Evolutionary conservation across 2,888 invertebrate species (phyloP).

Genomic region (Acanthosepion esculentum): DNA sequence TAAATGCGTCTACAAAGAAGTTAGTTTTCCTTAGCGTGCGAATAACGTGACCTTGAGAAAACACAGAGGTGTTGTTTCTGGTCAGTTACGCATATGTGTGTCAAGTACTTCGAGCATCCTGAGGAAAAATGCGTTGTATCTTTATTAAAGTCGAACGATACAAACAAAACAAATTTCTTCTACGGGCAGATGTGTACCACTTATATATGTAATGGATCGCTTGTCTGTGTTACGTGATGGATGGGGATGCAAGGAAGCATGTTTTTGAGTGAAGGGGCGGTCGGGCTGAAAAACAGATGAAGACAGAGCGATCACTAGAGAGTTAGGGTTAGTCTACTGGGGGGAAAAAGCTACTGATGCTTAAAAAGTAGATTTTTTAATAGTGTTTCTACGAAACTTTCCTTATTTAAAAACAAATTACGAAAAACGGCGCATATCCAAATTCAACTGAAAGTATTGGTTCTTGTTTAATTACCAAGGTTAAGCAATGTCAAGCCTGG

Average conservation of each 20-base stretch:
- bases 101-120: background rate
- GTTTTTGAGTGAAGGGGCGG: background rate
- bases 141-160: background rate
- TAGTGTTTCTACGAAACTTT: no score
- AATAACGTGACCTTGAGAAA: background rate
- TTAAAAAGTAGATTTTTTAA: no score
- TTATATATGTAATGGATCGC: background rate
- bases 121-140: background rate
- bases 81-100: background rate
- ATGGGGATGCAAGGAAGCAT: background rate
- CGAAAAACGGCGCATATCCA: no score
- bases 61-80: background rate
- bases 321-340: no score
- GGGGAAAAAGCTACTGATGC: no score
- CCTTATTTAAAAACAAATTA: no score
- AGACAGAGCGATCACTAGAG: background rate
- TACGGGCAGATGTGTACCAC: background rate
- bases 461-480: no score
- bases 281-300: background rate
- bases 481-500: no score
- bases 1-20: background rate
- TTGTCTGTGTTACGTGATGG: background rate
- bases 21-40: background rate
- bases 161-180: background rate
- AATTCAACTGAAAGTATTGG: no score